Base-by-base conservation (phyloP, 2,113 vertebrate species). In the Apodemus speciosus region DNA sequence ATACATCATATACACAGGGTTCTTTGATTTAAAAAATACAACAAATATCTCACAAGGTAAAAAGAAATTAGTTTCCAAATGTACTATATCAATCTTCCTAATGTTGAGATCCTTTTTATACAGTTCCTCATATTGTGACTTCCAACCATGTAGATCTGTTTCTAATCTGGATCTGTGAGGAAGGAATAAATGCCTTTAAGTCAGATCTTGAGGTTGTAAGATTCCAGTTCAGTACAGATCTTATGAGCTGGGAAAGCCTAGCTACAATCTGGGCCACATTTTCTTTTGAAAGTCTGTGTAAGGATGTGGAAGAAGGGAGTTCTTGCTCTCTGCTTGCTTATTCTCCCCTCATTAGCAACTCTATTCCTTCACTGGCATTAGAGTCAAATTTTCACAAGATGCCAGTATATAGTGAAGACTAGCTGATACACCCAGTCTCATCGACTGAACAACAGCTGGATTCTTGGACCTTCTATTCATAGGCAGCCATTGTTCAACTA, bases 31-130 rank as follows among this genome's bases (percentile, higher is more conserved):
- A 10, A 86, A 92, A 76, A 35, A 76, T 94, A 53, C 30, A 93
- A 85, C 18, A 68, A 60, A 73, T 75, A 77, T 94, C 35, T 88
- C 53, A 85, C 14, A 88, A 89, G 23, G 14, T 51, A 95, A 30
- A 83, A 30, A 84, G 0, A 77, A 94, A n/a, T 90, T 88, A 43
- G 73, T 56, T 88, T 83, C 43, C 62, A 89, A 91, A 77, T 35
- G 49, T 90, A n/a, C 35, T 76, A 4, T 69, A 62, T 32, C 32
- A 56, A 7, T 5, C 20, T 25, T 56, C 76, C 51, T 80, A 35
- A 23, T 80, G 76, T n/a, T 25, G 35, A 23, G 35, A 80, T 2
- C 4, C 20, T 56, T 79, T 80, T 14, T 62, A 38, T 62, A 38
- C 10, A 79, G 76, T 56, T n/a, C 46, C 51, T 56, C 20, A 25